phyloP scores from a whole-genome alignment of 2,113 vertebrate species.

The Laticauda colubrina region DNA sequence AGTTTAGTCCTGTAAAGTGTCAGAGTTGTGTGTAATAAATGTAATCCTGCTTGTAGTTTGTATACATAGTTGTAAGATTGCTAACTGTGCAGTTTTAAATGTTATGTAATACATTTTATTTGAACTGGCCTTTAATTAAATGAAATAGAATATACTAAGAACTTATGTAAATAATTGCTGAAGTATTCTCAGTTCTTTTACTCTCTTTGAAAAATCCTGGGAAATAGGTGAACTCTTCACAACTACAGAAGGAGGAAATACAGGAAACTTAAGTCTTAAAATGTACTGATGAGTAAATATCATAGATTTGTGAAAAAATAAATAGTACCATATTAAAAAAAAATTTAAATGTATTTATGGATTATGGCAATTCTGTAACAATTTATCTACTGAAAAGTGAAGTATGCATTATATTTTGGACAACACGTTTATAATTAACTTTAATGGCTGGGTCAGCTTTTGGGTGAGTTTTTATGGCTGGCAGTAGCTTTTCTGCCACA shows the following conservation, averaged over 20 bases:
- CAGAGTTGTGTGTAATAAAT: background rate
- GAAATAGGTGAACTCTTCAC: background rate
- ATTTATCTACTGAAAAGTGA: background rate
- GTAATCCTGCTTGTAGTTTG: background rate
- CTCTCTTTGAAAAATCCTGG: background rate
- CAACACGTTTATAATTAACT: background rate
- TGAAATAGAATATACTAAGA: fast-evolving
- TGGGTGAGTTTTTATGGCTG: background rate
- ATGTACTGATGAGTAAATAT: background rate
- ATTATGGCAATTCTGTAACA: background rate
- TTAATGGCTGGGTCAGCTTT: background rate
- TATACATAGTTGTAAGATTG: background rate
- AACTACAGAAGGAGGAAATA: background rate
- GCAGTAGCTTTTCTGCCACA: background rate
- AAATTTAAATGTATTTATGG: background rate
- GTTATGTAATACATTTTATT: background rate
- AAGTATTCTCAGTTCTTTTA: background rate
- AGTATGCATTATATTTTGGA: background rate
- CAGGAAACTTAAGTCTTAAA: background rate
- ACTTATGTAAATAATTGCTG: background rate
- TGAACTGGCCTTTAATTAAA: background rate
- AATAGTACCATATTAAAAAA: background rate
- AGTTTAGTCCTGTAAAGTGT: background rate
- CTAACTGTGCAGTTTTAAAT: background rate
- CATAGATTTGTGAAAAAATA: background rate